Evolutionary conservation across 2,797 vertebrate species (phyloP).

Genomic region (Siniperca scherzeri): DNA sequence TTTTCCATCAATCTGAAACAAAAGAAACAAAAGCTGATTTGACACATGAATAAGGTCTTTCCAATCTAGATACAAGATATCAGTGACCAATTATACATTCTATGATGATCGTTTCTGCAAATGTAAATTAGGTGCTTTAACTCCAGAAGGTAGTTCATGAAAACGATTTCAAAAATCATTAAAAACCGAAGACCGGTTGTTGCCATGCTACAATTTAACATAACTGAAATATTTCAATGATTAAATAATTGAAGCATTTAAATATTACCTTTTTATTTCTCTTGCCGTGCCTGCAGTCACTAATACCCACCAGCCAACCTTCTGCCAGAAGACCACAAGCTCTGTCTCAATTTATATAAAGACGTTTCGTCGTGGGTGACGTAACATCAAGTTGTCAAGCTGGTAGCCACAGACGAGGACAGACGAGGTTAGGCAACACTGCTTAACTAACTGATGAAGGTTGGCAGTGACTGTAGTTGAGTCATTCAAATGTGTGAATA

Average conservation of each 20-base stretch:
- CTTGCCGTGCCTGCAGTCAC: not conserved
- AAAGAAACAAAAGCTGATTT: not conserved
- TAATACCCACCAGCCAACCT: not conserved
- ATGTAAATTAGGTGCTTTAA: not conserved
- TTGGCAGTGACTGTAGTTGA: no score
- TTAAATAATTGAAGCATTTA: not conserved
- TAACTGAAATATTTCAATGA: not conserved
- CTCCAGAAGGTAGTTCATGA: not conserved
- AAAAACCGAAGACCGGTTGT: not conserved
- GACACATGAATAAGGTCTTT: not conserved
- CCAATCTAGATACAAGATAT: not conserved
- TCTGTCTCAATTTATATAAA: no score
- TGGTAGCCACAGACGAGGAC: no score
- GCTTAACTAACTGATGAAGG: no score
- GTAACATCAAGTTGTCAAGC: no score
- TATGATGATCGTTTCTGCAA: not conserved
- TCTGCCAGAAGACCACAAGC: not conserved
- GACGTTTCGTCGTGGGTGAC: no score
- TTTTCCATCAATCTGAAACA: constrained; percentile 68
- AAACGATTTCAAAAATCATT: not conserved
- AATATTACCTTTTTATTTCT: not conserved
- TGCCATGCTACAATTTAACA: not conserved
- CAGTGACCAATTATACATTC: not conserved
- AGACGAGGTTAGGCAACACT: no score
- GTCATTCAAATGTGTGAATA: no score